These are phyloP conservation scores for Furcifer pardalis DNA, from an alignment of 2,797 vertebrate species.

Conservation along the genomic window DNA sequence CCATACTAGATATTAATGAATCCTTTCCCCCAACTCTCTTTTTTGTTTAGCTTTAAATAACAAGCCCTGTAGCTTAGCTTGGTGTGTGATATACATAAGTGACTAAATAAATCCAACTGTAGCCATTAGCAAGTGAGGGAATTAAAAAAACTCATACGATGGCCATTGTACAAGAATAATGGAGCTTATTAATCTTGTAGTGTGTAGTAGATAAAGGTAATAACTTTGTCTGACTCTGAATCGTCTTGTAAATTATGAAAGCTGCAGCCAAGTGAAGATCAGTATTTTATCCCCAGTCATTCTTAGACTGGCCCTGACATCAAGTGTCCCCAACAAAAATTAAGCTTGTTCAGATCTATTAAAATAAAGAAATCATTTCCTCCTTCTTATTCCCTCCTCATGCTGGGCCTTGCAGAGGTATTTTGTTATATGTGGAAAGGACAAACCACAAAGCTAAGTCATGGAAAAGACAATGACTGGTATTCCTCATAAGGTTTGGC, in stretches of 20 bases:
- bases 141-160: constrained; percentile 34
- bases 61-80: not conserved
- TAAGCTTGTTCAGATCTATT: constrained; percentile 1
- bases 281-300: constrained; percentile 28
- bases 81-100: not conserved
- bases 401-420: not conserved
- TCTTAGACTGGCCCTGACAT: not conserved
- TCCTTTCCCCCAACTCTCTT: not conserved
- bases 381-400: not conserved
- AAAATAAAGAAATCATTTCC: not conserved
- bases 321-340: constrained; percentile 1
- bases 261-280: constrained; percentile 15
- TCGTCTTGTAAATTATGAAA: constrained; percentile 36
- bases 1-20: not conserved
- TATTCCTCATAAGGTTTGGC: not conserved
- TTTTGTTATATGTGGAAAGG: not conserved
- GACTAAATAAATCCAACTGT: constrained; percentile 4
- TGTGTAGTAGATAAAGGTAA: constrained; percentile 32
- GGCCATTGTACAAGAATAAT: constrained; percentile 19
- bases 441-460: too few species aligned
- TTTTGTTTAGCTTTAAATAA: not conserved
- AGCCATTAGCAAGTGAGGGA: constrained; percentile 17
- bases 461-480: not conserved
- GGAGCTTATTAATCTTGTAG: constrained; percentile 33
- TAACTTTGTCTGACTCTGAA: constrained; percentile 38